Percentiles rank a stretch among this genome's conserved stretches.
Conservation (phyloP, 2,888 invertebrate genomes). For the Mantis religiosa region DNA sequence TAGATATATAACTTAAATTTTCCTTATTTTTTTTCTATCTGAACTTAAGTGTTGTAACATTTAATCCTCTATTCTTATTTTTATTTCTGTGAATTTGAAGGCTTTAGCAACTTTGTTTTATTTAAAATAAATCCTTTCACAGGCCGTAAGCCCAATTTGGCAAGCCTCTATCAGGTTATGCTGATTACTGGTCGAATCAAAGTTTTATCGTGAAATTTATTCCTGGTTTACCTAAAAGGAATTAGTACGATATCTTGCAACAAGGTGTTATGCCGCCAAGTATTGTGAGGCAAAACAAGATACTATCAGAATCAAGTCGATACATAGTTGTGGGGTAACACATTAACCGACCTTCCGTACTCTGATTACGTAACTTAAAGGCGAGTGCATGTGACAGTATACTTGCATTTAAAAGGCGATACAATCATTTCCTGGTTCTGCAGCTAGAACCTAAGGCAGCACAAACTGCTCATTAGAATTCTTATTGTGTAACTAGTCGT, state of each 20-base stretch:
- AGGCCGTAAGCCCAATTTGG: too few species aligned
- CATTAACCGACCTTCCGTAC: neutral
- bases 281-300: neutral
- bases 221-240: neutral
- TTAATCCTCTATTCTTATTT: too few species aligned
- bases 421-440: neutral
- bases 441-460: neutral
- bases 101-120: too few species aligned
- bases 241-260: neutral
- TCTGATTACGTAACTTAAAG: neutral
- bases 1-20: too few species aligned
- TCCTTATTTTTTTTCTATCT: too few species aligned
- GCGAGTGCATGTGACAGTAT: neutral
- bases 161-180: too few species aligned
- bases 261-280: neutral
- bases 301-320: neutral
- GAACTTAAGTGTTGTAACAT: too few species aligned
- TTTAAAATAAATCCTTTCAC: too few species aligned
- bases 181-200: too few species aligned
- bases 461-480: neutral
- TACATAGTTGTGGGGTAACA: neutral
- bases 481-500: neutral
- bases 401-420: neutral
- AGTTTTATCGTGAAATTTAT: neutral
- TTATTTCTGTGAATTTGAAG: too few species aligned